Evolutionary conservation across 1,140 invertebrate species (phyloP).

Genomic region (Drosophila melanogaster): Release_6_plus_ISO1_MT NT_033777.3:22122501-22123000

Average conservation of each 20-base stretch:
- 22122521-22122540: background rate
- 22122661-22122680: slow-evolving; percentile 29
- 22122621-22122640: slow-evolving; percentile 58
- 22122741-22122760: slow-evolving; percentile 80
- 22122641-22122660: slow-evolving; percentile 66
- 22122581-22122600: slow-evolving; percentile 11
- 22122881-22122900: slow-evolving; percentile 68
- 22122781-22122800: slow-evolving; percentile 64
- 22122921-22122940: slow-evolving; percentile 55
- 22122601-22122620: slow-evolving; percentile 24
- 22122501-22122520: background rate
- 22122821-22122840: background rate
- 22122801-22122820: slow-evolving; percentile 60
- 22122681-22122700: slow-evolving; percentile 50
- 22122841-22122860: slow-evolving; percentile 23
- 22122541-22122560: slow-evolving; percentile 3
- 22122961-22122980: slow-evolving; percentile 21
- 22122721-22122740: slow-evolving; percentile 39
- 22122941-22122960: slow-evolving; percentile 32
- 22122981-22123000: slow-evolving; percentile 37
- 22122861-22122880: slow-evolving; percentile 67
- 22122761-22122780: slow-evolving; percentile 54
- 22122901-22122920: slow-evolving; percentile 55
- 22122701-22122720: slow-evolving; percentile 51
- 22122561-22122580: slow-evolving; percentile 10